Evolutionary conservation across 1,140 invertebrate genomes (phyloP), one percentile per base, ranked within the genome.

Genomic region (Drosophila mojavensis): DNA sequence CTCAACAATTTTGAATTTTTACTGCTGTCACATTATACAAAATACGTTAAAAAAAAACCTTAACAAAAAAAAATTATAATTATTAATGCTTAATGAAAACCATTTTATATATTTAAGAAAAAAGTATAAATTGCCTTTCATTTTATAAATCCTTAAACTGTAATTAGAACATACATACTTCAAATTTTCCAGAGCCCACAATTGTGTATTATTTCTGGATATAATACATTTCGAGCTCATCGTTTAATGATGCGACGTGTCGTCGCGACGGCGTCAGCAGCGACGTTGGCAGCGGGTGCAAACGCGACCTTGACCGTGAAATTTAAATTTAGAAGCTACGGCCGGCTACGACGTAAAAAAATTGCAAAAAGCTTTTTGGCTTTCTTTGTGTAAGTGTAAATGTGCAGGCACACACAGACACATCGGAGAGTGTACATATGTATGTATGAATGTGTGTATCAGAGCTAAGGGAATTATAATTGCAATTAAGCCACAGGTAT

Each of bases 271-370:
- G 58, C 59, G 76, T 50, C 56, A 43, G 24, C 28, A 28, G 43
- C 69, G 69, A 30, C 63, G 55, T 39, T 48, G 69, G 17, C 70
- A 55, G 55, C 63, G 70, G 55, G 63, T 66, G 69, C 70, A 67
- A 66, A 51, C 24, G 71, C 78, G 84, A 89, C 84, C 84, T 89
- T 89, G 84, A 89, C 84, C 84, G 84, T 89, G 81, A 89, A 89
- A 89, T 89, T 78, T 89, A 89, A 81, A 84, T 89, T 84, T 89
- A 89, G 85, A 89, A 89, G 68, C 72, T 63, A 68, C 51, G 62
- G 60, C 51, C 73, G 79, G 43, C 76, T 80, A 78, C 86, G 83
- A 80, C 83, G 80, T 88, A 88, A 88, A 86, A 79, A 79, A 74
- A 78, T 47, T 88, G 69, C 78, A 59, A 69, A 68, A 51, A 85